Conservation (phyloP, 2,113 vertebrate species). For the Alethe diademata region DNA sequence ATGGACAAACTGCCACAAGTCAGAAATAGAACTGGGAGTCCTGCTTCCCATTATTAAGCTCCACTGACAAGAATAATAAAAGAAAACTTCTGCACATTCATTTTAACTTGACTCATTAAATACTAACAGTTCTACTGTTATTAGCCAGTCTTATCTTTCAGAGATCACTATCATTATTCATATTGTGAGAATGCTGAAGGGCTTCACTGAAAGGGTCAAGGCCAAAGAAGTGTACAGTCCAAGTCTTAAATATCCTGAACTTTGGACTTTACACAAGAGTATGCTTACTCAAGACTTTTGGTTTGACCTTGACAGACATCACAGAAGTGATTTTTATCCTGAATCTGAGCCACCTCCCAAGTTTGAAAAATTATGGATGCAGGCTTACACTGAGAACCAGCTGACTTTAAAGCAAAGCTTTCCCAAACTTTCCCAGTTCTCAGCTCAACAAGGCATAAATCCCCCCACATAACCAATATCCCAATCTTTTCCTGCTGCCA, state of each 20-base stretch:
- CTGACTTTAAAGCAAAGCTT: background rate
- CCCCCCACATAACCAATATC: background rate
- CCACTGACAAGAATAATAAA: background rate
- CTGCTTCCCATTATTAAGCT: background rate
- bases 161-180: background rate
- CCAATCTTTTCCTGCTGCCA: background rate
- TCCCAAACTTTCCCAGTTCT: background rate
- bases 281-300: background rate
- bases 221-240: background rate
- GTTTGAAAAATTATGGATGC: background rate
- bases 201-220: background rate
- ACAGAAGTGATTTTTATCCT: background rate
- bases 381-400: background rate
- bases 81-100: background rate
- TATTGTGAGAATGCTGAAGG: background rate
- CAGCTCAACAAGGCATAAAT: background rate
- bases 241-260: background rate
- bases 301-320: background rate
- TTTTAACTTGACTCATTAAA: background rate
- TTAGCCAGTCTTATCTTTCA: constrained; percentile 5
- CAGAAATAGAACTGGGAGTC: background rate
- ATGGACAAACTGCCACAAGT: background rate
- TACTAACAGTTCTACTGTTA: constrained; percentile 7
- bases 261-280: background rate
- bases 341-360: background rate